Base-by-base conservation (phyloP, 37 sponge, comb jelly and placozoan species). In the Lycopodina hypogea region DNA sequence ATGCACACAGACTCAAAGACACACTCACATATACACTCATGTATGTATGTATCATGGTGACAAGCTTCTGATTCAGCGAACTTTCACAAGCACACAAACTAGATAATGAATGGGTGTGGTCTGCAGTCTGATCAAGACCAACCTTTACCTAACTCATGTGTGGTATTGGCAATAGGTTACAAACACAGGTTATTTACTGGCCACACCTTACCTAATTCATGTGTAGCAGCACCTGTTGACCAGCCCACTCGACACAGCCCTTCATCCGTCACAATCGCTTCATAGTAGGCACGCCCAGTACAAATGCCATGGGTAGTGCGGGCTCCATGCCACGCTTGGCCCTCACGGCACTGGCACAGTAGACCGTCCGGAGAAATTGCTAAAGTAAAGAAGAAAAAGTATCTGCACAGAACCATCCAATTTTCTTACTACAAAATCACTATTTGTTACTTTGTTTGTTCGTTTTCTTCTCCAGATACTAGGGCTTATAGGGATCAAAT, bases 181-280 rank as follows among this genome's bases (percentile, higher is more conserved):
- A n/a, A n/a, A n/a, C n/a, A n/a, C n/a, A n/a, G n/a, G n/a, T n/a
- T n/a, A n/a, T n/a, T n/a, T n/a, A n/a, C n/a, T n/a, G n/a, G n/a
- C n/a, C n/a, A n/a, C n/a, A n/a, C n/a, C 17, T 33, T 56, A 90
- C 97, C 97, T 60, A 97, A 83, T 42, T 97, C 98, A 12, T 76
- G 87, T 19, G 78, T 81, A 24, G 86, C 95, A 23, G 45, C 57
- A 38, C 51, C 62, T 22, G 95, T 94, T 32, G 95, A 75, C 90
- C 95, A 97, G 11, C 98, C 98, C 40, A 97, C 79, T 52, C 98
- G 71, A 78, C 98, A 97, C 79, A 97, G 71, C 34, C 98, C 98
- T 42, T 97, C 95, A 68, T 97, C 98, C 14, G 98, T 94, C 36
- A 97, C 93, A 7, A 86, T 89, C 40, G 95, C 88, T 60, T 97